These are phyloP conservation scores for Cathartes aura DNA, from an alignment of 2,113 vertebrate genomes.

Conservation along the genomic window DNA sequence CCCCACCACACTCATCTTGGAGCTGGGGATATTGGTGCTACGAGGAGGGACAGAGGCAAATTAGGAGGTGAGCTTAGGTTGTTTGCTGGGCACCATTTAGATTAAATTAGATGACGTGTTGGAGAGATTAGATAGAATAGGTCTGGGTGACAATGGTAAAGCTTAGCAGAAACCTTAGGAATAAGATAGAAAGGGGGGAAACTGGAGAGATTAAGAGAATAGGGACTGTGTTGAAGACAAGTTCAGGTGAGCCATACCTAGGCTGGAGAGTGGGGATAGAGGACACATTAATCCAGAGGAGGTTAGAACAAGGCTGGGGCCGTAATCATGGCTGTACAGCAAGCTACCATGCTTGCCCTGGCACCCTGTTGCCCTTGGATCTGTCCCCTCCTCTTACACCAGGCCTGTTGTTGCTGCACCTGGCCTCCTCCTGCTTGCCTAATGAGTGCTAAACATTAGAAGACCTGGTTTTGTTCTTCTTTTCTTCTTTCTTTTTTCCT, in stretches of 20 bases:
- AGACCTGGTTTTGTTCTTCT: accelerated
- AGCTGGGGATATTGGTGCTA: background rate
- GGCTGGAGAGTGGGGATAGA: background rate
- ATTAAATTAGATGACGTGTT: background rate
- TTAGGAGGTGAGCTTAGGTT: background rate
- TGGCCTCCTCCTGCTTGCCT: background rate
- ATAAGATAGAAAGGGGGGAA: background rate
- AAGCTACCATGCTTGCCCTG: background rate
- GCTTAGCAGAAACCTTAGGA: background rate
- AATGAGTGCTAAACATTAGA: background rate
- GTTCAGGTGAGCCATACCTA: background rate
- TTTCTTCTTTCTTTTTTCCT: background rate
- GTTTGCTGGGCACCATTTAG: background rate
- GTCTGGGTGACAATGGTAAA: background rate
- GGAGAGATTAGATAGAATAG: background rate
- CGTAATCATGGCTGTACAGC: background rate
- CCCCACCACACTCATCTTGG: background rate
- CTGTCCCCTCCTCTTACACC: background rate
- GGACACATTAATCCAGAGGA: background rate
- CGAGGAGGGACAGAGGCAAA: background rate
- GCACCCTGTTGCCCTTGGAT: background rate
- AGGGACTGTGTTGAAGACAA: background rate
- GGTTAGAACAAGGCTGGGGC: background rate
- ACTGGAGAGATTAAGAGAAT: background rate
- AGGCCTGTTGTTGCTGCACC: background rate